Evolutionary conservation across 2,113 vertebrate genomes (phyloP).

Genomic region (Ptilonorhynchus violaceus): DNA sequence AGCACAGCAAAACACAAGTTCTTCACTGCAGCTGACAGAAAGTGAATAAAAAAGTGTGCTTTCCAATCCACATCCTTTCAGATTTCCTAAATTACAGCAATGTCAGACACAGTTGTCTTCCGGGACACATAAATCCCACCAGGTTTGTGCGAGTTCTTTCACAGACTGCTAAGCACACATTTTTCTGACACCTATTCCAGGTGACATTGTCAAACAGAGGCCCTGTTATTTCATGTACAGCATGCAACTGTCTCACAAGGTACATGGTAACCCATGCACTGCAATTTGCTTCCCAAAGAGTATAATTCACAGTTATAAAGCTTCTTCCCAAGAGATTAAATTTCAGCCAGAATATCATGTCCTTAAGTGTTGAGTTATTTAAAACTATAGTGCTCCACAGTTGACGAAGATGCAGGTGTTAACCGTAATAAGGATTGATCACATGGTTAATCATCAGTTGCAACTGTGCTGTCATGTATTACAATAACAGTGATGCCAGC

Average conservation of each 20-base stretch:
- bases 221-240: background rate
- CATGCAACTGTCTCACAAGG: background rate
- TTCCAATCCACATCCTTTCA: background rate
- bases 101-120: background rate
- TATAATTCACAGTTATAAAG: background rate
- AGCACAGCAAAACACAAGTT: background rate
- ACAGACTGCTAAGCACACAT: accelerated
- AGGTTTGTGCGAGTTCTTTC: background rate
- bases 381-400: background rate
- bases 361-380: background rate
- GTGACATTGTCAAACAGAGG: background rate
- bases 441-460: background rate
- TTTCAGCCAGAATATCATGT: background rate
- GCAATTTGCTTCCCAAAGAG: background rate
- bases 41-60: background rate
- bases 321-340: background rate
- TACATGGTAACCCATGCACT: background rate
- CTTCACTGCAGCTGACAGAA: background rate
- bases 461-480: background rate
- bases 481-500: background rate
- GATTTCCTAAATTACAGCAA: background rate
- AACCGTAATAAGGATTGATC: background rate
- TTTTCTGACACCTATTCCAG: background rate
- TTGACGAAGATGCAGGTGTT: background rate
- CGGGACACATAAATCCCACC: background rate